Evolutionary conservation across 2,888 invertebrate species (phyloP).

Genomic region (Mythimna ferrago): DNA sequence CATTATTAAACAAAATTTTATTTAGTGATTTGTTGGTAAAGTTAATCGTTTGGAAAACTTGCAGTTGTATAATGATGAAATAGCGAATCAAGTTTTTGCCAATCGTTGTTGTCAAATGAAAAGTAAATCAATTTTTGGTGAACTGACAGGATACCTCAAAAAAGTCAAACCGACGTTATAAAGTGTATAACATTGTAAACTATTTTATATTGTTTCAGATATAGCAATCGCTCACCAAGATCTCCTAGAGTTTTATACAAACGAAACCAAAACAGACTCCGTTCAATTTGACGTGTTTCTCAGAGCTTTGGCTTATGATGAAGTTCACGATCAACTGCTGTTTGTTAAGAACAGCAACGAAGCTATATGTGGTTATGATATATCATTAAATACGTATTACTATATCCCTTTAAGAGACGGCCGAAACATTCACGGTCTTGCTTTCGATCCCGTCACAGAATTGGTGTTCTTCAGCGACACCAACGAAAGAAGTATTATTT

Average conservation of each 20-base stretch:
- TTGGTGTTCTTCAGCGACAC: slow-evolving; percentile 96
- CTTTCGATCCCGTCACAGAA: slow-evolving; percentile 93
- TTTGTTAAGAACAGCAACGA: slow-evolving; percentile 92
- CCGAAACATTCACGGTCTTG: slow-evolving; percentile 93
- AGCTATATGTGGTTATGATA: slow-evolving; percentile 92
- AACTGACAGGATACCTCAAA: no score
- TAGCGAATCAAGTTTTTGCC: no score
- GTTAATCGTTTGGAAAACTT: no score
- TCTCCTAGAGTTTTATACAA: neutral
- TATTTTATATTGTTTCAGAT: neutral
- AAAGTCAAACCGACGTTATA: no score
- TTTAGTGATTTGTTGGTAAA: no score
- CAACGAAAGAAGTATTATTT: slow-evolving; percentile 91
- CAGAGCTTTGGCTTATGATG: neutral
- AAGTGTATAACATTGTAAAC: neutral
- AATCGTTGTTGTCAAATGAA: no score
- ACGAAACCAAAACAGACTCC: neutral
- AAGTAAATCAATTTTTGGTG: no score
- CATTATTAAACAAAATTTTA: no score
- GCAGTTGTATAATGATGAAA: no score
- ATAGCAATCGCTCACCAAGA: neutral
- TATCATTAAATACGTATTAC: slow-evolving; percentile 79
- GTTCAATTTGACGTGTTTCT: neutral
- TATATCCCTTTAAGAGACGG: slow-evolving; percentile 87
- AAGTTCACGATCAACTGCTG: slow-evolving; percentile 88